A percentile compares a stretch with the other conserved stretches of the same genome.
phyloP scores from a whole-genome alignment of 1,140 invertebrate species.

The Homarus americanus region DNA sequence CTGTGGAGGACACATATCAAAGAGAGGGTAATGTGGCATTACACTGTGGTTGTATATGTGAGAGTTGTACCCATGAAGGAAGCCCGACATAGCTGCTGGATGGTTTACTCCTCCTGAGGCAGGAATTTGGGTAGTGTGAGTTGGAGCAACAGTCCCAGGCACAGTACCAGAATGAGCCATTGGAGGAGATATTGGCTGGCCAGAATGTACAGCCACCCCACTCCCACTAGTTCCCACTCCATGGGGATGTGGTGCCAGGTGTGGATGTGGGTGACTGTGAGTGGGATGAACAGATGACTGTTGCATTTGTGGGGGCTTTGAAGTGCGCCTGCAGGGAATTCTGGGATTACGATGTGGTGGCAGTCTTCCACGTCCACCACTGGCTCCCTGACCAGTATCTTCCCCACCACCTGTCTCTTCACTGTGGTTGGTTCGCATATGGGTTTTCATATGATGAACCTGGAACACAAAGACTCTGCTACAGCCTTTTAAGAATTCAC shows the following conservation, averaged over 20 bases:
- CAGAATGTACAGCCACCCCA: slow-evolving; percentile 23
- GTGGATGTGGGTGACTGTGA: slow-evolving; percentile 50
- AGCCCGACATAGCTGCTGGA: slow-evolving; percentile 56
- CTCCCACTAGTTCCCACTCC: background rate
- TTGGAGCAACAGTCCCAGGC: slow-evolving; percentile 33
- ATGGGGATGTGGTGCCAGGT: slow-evolving; percentile 50
- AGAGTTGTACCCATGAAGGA: slow-evolving; percentile 61
- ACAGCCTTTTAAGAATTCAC: no score
- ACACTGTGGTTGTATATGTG: slow-evolving; percentile 64
- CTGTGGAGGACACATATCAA: slow-evolving; percentile 66
- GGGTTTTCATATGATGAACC: slow-evolving; percentile 69
- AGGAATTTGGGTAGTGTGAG: slow-evolving; percentile 51
- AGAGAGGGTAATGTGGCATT: slow-evolving; percentile 67
- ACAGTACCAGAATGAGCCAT: slow-evolving; percentile 54
- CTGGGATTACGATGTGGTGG: slow-evolving; percentile 49
- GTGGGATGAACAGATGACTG: slow-evolving; percentile 28
- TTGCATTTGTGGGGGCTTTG: slow-evolving; percentile 50
- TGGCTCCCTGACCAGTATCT: slow-evolving; percentile 34
- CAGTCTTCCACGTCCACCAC: slow-evolving; percentile 24
- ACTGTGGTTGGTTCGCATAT: slow-evolving; percentile 54
- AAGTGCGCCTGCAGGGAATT: slow-evolving; percentile 25
- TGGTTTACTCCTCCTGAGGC: slow-evolving; percentile 49
- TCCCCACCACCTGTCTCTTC: slow-evolving; percentile 47
- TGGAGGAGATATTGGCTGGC: slow-evolving; percentile 52
- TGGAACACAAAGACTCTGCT: background rate